Evolutionary conservation across 2,113 vertebrate species (phyloP), one percentile per base, ranked within the genome.

Genomic region (Psittacula cyanocephala): DNA sequence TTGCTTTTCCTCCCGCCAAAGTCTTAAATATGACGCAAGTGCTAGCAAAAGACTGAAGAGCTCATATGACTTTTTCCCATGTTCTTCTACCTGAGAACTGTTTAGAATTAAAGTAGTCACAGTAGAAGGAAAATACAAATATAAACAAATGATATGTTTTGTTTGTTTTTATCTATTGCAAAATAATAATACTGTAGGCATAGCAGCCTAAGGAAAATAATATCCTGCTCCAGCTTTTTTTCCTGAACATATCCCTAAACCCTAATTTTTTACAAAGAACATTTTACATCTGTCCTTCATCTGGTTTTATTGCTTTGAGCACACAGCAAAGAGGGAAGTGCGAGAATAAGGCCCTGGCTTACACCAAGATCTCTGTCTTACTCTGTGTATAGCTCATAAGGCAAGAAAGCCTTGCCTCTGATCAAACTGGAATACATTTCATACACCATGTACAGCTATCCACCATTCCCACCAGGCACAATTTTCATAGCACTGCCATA

Each of bases 401-500:
- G 84, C 76, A 88, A 80, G 84, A 93, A 91, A 88, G 35, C 15
- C 35, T 82, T 93, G 39, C 75, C 79, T 91, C 76, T 91, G 91
- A 96, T 96, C 96, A 93, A 75, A 60, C 55, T 41, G 70, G 81
- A 97, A 89, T 67, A 47, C 29, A 72, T 84, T 96, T 93, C 82
- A 63, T 65, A 57, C 49, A 19, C 50, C 0, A 1, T 0, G 0
- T 85, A 63, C 0, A 5, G 74, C n/a, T 46, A 62, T 60, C 69
- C 25, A 25, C 65, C 5, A 3, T 89, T 94, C 96, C 96, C 95
- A 97, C 81, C 91, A 93, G 94, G 86, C 76, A 70, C 74, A 91
- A 82, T 93, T 90, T 96, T 96, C 93, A 86, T 71, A 92, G 81
- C 35, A 44, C 59, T 95, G 96, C 94, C 91, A 86, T 81, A 87